Evolutionary conservation across 1,140 invertebrate genomes (phyloP).

Genomic region (Rhagoletis zephyria): DNA sequence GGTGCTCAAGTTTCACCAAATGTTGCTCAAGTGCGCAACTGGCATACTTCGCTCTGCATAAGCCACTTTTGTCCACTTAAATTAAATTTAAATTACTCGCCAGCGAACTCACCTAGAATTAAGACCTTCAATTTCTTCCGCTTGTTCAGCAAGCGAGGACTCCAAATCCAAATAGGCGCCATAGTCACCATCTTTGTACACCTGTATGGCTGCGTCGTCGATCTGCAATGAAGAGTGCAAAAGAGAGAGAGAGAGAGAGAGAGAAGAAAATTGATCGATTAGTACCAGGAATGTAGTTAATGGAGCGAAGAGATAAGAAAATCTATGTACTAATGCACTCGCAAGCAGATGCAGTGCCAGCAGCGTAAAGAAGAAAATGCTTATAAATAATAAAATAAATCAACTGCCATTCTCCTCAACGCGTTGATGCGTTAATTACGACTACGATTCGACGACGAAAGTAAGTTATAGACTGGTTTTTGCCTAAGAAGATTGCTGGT

Average conservation of each 20-base stretch:
- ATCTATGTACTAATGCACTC: conserved; percentile 8
- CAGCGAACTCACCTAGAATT: conserved; percentile 86
- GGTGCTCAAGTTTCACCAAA: neutral
- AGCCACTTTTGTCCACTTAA: too few species aligned
- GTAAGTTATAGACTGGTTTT: conserved; percentile 48
- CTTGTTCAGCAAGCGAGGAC: conserved; percentile 93
- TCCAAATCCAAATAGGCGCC: conserved; percentile 97
- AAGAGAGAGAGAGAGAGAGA: neutral
- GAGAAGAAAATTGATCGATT: conserved; percentile 29
- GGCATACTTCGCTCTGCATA: neutral
- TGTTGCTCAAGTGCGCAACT: neutral
- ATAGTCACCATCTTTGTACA: conserved; percentile 96
- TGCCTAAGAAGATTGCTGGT: neutral
- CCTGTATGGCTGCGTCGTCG: conserved; percentile 94
- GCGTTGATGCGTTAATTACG: conserved; percentile 11
- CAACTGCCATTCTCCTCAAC: neutral
- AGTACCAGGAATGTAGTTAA: conserved; percentile 17
- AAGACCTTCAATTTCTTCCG: conserved; percentile 95
- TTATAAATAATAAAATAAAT: neutral
- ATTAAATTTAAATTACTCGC: neutral
- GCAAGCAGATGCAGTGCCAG: neutral
- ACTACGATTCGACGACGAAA: conserved; percentile 24
- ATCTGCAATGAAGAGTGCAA: conserved; percentile 77
- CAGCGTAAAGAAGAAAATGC: neutral
- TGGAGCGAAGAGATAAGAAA: conserved; percentile 14